These are phyloP conservation scores for Amphibalanus amphitrite DNA, from an alignment of 1,140 invertebrate species.

Conservation along the genomic window DNA sequence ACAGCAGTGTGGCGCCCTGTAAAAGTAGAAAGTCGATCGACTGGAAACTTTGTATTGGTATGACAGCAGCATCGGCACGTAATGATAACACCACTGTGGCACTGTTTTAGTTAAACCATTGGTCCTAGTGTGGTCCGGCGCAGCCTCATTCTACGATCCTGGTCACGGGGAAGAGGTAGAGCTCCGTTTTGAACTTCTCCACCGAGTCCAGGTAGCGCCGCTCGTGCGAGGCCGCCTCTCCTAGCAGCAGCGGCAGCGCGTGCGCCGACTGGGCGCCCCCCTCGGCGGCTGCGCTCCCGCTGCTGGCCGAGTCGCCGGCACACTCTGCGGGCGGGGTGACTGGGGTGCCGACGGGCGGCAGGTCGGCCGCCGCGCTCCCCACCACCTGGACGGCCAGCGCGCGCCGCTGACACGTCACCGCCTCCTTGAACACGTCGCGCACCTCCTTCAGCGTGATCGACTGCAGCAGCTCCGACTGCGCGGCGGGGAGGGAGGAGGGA, in stretches of 20 bases:
- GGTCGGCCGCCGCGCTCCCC: constrained; percentile 10
- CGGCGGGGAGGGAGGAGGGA: too few species aligned
- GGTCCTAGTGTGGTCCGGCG: too few species aligned
- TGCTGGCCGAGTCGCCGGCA: background rate
- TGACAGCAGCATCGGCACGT: too few species aligned
- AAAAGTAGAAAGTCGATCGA: too few species aligned
- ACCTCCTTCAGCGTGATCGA: too few species aligned
- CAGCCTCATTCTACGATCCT: background rate
- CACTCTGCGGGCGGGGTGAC: background rate
- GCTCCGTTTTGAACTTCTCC: background rate
- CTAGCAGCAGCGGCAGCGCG: background rate
- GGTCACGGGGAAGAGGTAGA: background rate
- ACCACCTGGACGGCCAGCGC: constrained; percentile 15
- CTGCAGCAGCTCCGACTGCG: background rate
- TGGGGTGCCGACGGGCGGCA: background rate
- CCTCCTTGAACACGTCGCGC: too few species aligned
- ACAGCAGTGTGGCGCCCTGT: too few species aligned
- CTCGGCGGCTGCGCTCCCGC: background rate
- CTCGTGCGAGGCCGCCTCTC: too few species aligned
- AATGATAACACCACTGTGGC: too few species aligned
- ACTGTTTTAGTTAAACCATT: too few species aligned
- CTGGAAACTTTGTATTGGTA: too few species aligned
- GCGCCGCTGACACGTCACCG: background rate
- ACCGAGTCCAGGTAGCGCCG: background rate
- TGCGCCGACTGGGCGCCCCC: background rate